phyloP scores from a whole-genome alignment of 2,797 vertebrate species.

The Anguilla obscura region DNA sequence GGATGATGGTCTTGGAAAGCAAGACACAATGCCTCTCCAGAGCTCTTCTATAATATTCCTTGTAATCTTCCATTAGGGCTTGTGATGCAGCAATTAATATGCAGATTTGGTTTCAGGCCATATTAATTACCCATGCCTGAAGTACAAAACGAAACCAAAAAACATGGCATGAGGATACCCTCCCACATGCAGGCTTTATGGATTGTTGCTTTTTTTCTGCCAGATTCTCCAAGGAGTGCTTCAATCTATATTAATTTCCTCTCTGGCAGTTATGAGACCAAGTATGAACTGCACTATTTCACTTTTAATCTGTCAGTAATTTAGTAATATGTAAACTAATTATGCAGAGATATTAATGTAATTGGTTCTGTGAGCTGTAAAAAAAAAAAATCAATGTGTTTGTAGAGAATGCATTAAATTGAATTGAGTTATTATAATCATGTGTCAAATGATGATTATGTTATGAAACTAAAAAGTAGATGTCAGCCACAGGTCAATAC shows the following conservation, averaged over 20 bases:
- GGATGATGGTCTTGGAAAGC: background rate
- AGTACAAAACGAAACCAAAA: conserved; percentile 76
- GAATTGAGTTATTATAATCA: conserved; percentile 84
- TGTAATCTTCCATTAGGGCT: conserved; percentile 44
- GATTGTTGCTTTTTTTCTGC: conserved; percentile 79
- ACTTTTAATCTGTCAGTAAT: conserved; percentile 99
- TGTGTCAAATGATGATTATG: conserved; percentile 84
- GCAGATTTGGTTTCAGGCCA: conserved; percentile 75
- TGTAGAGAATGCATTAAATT: conserved; percentile 85
- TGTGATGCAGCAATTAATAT: conserved; percentile 62
- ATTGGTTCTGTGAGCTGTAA: conserved; percentile 90
- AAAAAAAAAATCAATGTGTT: conserved; percentile 89
- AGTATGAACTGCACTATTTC: conserved; percentile 97
- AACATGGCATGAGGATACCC: conserved; percentile 85
- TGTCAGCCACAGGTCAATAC: conserved; percentile 75
- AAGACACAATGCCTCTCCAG: background rate
- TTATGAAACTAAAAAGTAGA: conserved; percentile 84
- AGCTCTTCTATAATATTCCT: conserved; percentile 5
- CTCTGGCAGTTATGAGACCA: conserved; percentile 92
- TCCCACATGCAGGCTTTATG: conserved; percentile 87
- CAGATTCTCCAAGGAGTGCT: conserved; percentile 88
- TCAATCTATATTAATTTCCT: conserved; percentile 99
- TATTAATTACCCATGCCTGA: conserved; percentile 81
- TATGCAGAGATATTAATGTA: conserved; percentile 98
- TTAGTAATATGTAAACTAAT: conserved; percentile 99